Percentiles rank a stretch among this genome's conserved stretches.
Conservation (phyloP, 1,140 invertebrate species). For the Physella acuta region DNA sequence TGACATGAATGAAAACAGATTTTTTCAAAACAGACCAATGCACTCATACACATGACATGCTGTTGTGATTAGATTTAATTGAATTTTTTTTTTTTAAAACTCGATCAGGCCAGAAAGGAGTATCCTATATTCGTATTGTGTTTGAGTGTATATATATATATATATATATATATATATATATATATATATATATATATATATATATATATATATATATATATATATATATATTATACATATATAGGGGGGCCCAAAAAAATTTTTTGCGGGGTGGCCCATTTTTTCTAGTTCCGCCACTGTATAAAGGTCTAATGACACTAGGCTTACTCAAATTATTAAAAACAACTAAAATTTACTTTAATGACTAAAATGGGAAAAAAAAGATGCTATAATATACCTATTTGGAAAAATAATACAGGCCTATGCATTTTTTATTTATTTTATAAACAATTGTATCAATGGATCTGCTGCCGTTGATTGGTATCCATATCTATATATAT, state of each 20-base stretch:
- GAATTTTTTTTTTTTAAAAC: no score
- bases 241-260: no score
- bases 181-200: constrained; percentile 5
- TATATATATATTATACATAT: neutral
- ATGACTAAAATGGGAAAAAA: neutral
- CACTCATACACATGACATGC: no score
- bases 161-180: constrained; percentile 5
- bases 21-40: neutral
- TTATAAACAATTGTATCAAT: neutral
- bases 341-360: neutral
- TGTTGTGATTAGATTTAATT: no score
- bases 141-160: constrained; percentile 5
- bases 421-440: neutral
- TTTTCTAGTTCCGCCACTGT: no score
- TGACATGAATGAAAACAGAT: no score
- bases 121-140: no score
- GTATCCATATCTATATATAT: no score
- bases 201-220: constrained; percentile 5
- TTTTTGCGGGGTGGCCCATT: no score
- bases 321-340: neutral
- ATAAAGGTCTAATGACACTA: neutral
- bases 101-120: no score
- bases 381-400: neutral
- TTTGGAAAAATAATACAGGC: neutral
- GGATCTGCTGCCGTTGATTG: no score